phyloP scores from a whole-genome alignment of 1,140 invertebrate genomes.

The Neodiprion pinetum region DNA sequence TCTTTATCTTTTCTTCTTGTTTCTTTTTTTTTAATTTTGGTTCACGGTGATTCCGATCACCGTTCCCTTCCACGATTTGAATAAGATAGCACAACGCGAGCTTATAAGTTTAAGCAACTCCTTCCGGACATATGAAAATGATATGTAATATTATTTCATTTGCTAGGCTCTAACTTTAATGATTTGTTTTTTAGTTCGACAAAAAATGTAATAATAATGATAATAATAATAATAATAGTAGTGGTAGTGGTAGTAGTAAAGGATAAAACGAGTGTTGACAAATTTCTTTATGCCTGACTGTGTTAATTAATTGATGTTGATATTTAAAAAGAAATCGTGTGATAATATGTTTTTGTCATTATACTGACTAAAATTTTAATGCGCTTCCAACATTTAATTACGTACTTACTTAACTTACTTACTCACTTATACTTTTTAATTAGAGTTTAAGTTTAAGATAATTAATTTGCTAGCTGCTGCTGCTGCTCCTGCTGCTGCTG shows the following conservation, averaged over 20 bases:
- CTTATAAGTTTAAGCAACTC: too few relatives aligned
- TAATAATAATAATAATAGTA: too few relatives aligned
- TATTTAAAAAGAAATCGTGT: background rate
- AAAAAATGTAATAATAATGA: too few relatives aligned
- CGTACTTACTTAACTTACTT: background rate
- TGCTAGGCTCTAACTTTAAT: too few relatives aligned
- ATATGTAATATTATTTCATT: too few relatives aligned
- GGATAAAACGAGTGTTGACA: background rate
- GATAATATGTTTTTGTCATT: background rate
- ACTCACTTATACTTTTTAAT: slow-evolving; percentile 9
- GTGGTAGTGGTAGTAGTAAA: too few relatives aligned
- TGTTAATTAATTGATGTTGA: slow-evolving; percentile 8
- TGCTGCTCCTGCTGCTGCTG: background rate
- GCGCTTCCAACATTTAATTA: slow-evolving; percentile 27
- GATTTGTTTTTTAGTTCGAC: too few relatives aligned
- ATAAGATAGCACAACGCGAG: too few relatives aligned
- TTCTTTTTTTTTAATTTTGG: slow-evolving; percentile 11
- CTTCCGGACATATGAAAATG: too few relatives aligned
- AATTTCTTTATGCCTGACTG: slow-evolving; percentile 1
- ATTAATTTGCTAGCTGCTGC: slow-evolving; percentile 6
- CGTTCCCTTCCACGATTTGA: too few relatives aligned
- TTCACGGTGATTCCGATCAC: too few relatives aligned
- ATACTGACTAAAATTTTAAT: slow-evolving; percentile 10
- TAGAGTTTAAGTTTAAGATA: slow-evolving; percentile 42
- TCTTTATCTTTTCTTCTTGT: slow-evolving; percentile 16